Conservation (phyloP, 1,140 invertebrate species). For the Helicorthomorpha holstii region DNA sequence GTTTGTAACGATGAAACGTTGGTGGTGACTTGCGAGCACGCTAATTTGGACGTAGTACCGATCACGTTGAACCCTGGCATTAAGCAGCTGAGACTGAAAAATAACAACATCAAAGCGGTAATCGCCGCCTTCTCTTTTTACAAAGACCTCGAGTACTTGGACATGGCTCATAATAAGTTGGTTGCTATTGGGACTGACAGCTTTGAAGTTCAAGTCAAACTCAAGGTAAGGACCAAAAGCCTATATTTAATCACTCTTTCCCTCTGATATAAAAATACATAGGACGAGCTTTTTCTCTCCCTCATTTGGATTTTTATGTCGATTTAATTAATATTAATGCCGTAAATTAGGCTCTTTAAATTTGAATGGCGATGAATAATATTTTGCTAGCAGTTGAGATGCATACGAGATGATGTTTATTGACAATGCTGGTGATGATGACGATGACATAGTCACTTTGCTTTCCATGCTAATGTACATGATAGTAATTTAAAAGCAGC, state of each 20-base stretch:
- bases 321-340: too few species aligned
- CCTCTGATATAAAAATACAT: too few species aligned
- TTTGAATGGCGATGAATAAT: too few species aligned
- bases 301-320: too few species aligned
- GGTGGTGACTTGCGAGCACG: conserved; percentile 66
- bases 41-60: conserved; percentile 68
- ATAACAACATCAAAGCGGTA: conserved; percentile 2
- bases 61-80: conserved; percentile 63
- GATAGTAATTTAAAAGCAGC: too few species aligned
- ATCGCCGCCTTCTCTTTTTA: conserved; percentile 63
- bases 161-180: conserved; percentile 51
- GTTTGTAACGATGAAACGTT: conserved; percentile 72
- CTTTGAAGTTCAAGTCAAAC: conserved; percentile 1
- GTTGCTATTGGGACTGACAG: not conserved
- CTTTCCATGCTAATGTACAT: too few species aligned
- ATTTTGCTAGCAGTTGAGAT: too few species aligned
- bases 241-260: not conserved
- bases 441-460: too few species aligned
- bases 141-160: conserved; percentile 58
- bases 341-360: too few species aligned
- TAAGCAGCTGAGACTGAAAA: conserved; percentile 45
- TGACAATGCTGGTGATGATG: too few species aligned
- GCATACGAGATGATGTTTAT: too few species aligned
- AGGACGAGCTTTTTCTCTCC: too few species aligned
- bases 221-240: not conserved